A percentile compares a stretch with the other conserved stretches of the same genome.
These are phyloP conservation scores for Scaptomyza cyrtandrae DNA, from an alignment of 2,888 invertebrate species.

Conservation along the genomic window DNA sequence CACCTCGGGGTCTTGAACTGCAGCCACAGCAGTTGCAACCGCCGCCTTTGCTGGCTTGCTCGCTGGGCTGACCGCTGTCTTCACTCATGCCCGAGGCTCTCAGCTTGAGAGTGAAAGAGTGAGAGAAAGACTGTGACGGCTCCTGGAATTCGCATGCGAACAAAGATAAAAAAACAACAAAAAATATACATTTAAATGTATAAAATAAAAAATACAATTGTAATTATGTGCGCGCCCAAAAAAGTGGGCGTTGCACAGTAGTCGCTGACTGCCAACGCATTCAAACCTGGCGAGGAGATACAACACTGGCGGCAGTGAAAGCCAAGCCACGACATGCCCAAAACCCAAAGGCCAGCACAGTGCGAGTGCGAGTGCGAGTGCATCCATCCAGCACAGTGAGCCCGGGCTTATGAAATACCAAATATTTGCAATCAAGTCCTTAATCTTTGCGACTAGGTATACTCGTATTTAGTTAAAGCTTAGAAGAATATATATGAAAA, in stretches of 20 bases:
- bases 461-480: too few relatives aligned
- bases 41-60: conserved; percentile 4
- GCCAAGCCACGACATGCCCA: conserved; percentile 32
- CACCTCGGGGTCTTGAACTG: conserved; percentile 21
- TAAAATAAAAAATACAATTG: conserved; percentile 51
- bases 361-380: too few relatives aligned
- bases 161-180: conserved; percentile 12
- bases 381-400: conserved; percentile 63
- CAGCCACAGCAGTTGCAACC: not conserved
- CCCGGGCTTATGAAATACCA: not conserved
- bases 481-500: too few relatives aligned
- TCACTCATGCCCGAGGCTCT: conserved; percentile 55
- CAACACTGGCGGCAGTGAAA: conserved; percentile 65
- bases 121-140: conserved; percentile 53
- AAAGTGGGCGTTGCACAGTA: conserved; percentile 78
- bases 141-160: conserved; percentile 69
- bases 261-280: conserved; percentile 74
- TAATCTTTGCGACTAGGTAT: too few relatives aligned
- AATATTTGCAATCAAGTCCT: too few relatives aligned
- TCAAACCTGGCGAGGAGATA: conserved; percentile 25
- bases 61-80: conserved; percentile 16
- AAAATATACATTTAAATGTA: conserved; percentile 26
- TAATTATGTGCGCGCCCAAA: conserved; percentile 67
- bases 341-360: conserved; percentile 42
- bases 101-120: conserved; percentile 39